Evolutionary conservation across 2,888 invertebrate genomes (phyloP), one percentile per base, ranked within the genome.

Genomic region (Hetaerina titia): DNA sequence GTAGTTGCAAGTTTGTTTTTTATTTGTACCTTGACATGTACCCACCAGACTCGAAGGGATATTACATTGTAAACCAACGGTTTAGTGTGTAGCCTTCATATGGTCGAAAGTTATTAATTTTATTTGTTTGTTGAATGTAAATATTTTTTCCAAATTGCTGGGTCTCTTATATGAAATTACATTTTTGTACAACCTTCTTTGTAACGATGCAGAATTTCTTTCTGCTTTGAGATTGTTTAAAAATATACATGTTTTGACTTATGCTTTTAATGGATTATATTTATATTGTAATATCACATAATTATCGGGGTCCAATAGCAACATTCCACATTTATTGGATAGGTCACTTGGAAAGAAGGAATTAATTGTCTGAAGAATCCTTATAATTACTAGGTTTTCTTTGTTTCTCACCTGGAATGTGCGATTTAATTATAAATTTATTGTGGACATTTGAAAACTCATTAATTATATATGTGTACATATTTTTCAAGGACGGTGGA

Each of bases 1-100:
- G 69, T 92, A 92, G 92, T 74, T 92, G 92, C 92, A 92, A 92
- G 69, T 69, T 64, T 90, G 90, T 90, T 92, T 92, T 81, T 92
- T 57, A 89, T 92, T 74, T 92, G 69, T 92, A 45, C 92, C 92
- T 74, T 69, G 92, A 74, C 56, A 57, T 92, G 74, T 92, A 19
- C 92, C 69, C 69, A 17, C 92, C 69, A 56, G 56, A 92, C 60
- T 69, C 60, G 15, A 69, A 69, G 56, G 92, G 31, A 45, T 69
- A 69, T 69, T 64, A 74, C 22, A 92, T 92, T 92, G 92, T 92
- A 69, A 92, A 92, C 19, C 92, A 74, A 69, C 69, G 56, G 17
- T 74, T 92, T 64, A 64, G 69, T 74, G 56, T 74, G 60, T 92
- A 92, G 92, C 22, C 45, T 56, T 69, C 56, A 69, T n/a, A 56